Percentiles rank a stretch among this genome's conserved stretches.
Conservation (phyloP, 37 sponge, comb jelly and placozoan species). For the Ephydatia muelleri region DNA sequence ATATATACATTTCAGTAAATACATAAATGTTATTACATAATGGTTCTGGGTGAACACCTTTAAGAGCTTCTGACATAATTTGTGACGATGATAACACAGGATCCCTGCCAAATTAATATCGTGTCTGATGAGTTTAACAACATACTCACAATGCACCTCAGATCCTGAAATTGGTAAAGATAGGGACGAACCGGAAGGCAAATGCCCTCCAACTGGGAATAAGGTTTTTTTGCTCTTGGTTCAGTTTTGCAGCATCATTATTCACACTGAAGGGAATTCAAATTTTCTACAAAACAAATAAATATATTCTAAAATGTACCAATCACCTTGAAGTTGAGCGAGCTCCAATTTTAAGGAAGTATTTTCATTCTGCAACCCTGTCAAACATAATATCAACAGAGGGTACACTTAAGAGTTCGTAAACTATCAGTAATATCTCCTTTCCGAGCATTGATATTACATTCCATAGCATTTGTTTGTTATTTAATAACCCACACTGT, state of each 20-base stretch:
- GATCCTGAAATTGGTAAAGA: conserved; percentile 35
- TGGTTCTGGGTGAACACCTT: conserved; percentile 10
- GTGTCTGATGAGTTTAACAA: not conserved
- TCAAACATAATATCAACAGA: not conserved
- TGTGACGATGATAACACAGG: conserved; percentile 27
- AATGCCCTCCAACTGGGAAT: conserved; percentile 86
- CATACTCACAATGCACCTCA: not conserved
- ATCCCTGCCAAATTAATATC: conserved; percentile 4
- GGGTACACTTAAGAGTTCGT: no score
- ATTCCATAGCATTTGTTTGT: no score
- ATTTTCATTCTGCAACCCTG: conserved; percentile 75
- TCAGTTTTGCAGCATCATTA: conserved; percentile 21
- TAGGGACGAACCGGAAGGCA: conserved; percentile 64
- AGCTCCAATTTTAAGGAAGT: conserved; percentile 70
- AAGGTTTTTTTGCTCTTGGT: conserved; percentile 60
- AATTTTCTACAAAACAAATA: conserved; percentile 51
- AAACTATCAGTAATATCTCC: no score
- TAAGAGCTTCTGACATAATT: conserved; percentile 57
- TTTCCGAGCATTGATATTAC: no score
- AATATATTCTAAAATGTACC: not conserved
- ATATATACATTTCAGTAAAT: not conserved
- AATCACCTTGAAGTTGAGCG: conserved; percentile 46
- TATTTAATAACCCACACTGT: no score
- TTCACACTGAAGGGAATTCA: conserved; percentile 45
- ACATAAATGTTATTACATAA: not conserved